Conservation (phyloP, 2,888 invertebrate genomes). For the Schrankia costaestrigalis region DNA sequence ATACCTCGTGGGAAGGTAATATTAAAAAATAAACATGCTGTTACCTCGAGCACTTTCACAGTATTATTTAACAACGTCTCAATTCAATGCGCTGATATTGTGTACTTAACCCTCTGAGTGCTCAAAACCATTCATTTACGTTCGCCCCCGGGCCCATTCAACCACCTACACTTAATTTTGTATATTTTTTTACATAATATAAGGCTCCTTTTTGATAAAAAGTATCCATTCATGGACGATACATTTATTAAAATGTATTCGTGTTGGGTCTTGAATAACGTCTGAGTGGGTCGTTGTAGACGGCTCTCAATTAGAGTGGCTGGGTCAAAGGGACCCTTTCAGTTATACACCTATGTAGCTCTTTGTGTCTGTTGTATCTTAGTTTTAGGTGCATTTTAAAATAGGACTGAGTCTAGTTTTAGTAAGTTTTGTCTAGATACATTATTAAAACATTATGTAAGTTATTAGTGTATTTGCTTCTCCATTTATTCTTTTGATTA, state of each 20-base stretch:
- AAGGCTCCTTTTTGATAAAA: constrained; percentile 69
- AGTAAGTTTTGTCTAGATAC: too few species aligned
- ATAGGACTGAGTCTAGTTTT: too few species aligned
- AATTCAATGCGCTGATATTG: constrained; percentile 53
- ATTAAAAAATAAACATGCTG: constrained; percentile 20
- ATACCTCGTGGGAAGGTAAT: neutral
- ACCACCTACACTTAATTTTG: constrained; percentile 72
- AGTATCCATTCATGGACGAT: constrained; percentile 71
- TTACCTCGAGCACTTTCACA: constrained; percentile 18
- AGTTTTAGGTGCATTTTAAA: constrained; percentile 7
- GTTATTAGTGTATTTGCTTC: too few species aligned
- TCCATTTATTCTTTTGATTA: too few species aligned
- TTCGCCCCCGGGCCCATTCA: constrained; percentile 57
- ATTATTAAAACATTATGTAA: too few species aligned
- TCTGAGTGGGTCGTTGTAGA: constrained; percentile 67
- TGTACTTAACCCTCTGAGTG: constrained; percentile 49
- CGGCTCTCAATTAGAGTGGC: constrained; percentile 34
- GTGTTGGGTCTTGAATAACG: constrained; percentile 59
- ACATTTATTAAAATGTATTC: constrained; percentile 78
- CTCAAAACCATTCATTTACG: constrained; percentile 51
- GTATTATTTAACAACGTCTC: constrained; percentile 49
- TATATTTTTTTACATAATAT: constrained; percentile 67
- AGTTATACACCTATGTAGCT: constrained; percentile 20
- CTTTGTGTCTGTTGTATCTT: constrained; percentile 32
- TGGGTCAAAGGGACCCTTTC: constrained; percentile 33